Evolutionary conservation across 2,888 invertebrate species (phyloP), one percentile per base, ranked within the genome.

Genomic region (Leptinotarsa peninsularis): DNA sequence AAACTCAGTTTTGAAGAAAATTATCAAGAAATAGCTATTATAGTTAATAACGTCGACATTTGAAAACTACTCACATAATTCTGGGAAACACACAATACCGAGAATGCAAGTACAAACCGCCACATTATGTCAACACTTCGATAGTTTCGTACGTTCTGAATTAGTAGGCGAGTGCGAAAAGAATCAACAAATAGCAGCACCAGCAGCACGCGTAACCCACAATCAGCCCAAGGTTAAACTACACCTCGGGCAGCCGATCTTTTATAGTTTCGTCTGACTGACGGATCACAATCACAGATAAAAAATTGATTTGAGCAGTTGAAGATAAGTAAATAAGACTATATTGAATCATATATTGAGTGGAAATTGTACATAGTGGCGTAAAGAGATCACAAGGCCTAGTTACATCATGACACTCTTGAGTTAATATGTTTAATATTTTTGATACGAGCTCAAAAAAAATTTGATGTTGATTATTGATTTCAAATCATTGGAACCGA

Each of bases 11-110:
- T 18, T 7, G 18, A 18, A 10, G 18, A 54, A 7, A 21, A 18
- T 18, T 10, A 2, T 54, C 10, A 18, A 13, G 18, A 13, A 18
- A 10, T 18, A 10, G 18, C 10, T 14, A 54, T 54, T 54, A 54
- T 52, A 4, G 0, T 27, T 58, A 21, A n/a, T n/a, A n/a, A 14
- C 23, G 23, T 23, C 5, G 21, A 18, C 10, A 58, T 58, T 43
- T n/a, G 18, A n/a, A 43, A 63, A 60, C n/a, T 33, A 63, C 63
- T 63, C 33, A 63, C 63, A 43, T 27, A 43, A 33, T 63, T 63
- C 33, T 43, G 15, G 17, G 63, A 63, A 63, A 63, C 18, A 63
- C 27, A 33, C 63, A 43, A 63, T 63, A 63, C 43, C 63, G 43
- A 17, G n/a, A 33, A n/a, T 63, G n/a, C 33, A 17, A 63, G 33